Conservation (phyloP, 2,113 vertebrate species). For the Pica pica region DNA sequence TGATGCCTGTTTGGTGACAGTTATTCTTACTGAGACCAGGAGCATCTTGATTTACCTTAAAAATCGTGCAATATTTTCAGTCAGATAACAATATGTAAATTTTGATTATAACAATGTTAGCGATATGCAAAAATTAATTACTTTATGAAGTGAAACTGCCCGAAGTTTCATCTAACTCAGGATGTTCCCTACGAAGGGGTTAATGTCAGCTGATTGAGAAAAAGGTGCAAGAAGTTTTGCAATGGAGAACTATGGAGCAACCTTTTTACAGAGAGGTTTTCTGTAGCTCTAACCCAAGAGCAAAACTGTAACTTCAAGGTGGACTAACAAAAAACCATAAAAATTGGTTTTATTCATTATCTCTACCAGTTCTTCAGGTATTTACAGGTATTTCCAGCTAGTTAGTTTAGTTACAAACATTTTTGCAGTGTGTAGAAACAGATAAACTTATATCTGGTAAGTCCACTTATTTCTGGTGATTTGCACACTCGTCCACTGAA, state of each 20-base stretch:
- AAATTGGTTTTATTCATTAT: background rate
- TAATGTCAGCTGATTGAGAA: constrained; percentile 1
- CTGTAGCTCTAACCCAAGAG: background rate
- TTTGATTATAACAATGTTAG: background rate
- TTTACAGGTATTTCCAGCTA: background rate
- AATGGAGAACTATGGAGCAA: constrained; percentile 15
- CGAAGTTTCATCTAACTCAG: background rate
- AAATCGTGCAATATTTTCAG: background rate
- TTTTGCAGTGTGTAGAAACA: background rate
- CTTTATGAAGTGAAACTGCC: background rate
- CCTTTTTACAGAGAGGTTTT: background rate
- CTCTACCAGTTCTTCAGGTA: background rate
- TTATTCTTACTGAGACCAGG: background rate
- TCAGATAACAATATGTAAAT: background rate
- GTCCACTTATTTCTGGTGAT: background rate
- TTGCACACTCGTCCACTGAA: background rate
- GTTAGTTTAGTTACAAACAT: background rate
- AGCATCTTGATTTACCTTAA: background rate
- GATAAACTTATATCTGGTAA: background rate
- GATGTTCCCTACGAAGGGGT: background rate
- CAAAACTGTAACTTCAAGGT: background rate
- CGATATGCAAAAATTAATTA: background rate
- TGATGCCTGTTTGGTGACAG: background rate
- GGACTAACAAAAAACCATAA: background rate
- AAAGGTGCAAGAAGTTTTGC: constrained; percentile 25